Percentiles rank a stretch among this genome's conserved stretches.
These are phyloP conservation scores for Solen grandis DNA, from an alignment of 1,140 invertebrate genomes.

Conservation along the genomic window DNA sequence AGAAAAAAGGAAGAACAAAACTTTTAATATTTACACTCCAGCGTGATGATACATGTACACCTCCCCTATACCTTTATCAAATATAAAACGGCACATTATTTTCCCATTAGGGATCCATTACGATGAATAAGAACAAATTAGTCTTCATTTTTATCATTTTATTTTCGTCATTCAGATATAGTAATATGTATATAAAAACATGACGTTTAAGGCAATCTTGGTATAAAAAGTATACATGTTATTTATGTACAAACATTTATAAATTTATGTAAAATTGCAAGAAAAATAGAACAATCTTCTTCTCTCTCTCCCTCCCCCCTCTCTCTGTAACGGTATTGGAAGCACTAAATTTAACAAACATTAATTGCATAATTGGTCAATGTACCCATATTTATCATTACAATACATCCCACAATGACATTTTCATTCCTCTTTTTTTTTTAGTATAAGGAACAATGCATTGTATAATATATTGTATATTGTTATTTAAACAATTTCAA, in stretches of 20 bases:
- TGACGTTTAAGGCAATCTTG: not conserved
- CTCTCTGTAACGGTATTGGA: not conserved
- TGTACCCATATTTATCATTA: not conserved
- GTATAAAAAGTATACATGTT: not conserved
- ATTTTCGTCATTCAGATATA: not conserved
- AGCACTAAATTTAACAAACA: not conserved
- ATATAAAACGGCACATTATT: not conserved
- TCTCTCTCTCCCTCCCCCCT: not conserved
- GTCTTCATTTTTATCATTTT: not conserved
- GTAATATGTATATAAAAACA: not conserved
- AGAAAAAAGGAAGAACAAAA: no score
- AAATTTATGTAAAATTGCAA: not conserved
- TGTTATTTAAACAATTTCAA: not conserved
- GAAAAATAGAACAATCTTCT: not conserved
- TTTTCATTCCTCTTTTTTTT: not conserved
- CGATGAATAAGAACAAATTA: not conserved
- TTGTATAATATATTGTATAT: not conserved
- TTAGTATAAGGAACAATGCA: not conserved
- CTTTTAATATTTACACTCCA: no score
- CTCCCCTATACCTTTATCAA: not conserved
- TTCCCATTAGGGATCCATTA: not conserved
- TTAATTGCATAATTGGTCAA: not conserved
- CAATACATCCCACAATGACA: not conserved
- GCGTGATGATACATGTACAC: no score
- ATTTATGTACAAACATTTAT: not conserved